These are phyloP conservation scores for Basileuterus tristriatus DNA, from an alignment of 2,797 vertebrate genomes.

Conservation along the genomic window DNA sequence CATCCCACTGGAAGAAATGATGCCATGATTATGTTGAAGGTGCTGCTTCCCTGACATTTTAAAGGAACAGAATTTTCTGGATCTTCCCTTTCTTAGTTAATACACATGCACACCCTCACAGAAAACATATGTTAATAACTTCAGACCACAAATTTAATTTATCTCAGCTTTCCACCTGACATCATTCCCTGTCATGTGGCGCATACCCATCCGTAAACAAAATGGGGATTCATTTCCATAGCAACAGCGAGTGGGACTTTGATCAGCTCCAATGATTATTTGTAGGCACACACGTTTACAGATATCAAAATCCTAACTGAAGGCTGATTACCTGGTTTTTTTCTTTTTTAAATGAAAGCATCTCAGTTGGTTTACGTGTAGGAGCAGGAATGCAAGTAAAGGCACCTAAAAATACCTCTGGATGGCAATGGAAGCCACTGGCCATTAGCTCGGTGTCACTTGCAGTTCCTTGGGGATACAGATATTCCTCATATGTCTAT, in stretches of 20 bases:
- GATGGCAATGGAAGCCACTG: neutral
- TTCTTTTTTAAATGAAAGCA: neutral
- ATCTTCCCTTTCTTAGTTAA: slow-evolving; percentile 21
- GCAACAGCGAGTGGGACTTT: slow-evolving; percentile 76
- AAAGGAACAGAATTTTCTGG: slow-evolving; percentile 30
- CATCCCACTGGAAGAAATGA: neutral
- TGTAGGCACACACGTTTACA: slow-evolving; percentile 73
- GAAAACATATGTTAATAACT: slow-evolving; percentile 73
- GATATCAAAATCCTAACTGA: slow-evolving; percentile 70
- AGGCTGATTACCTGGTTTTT: slow-evolving; percentile 61
- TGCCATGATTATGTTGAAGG: neutral
- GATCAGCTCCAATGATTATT: slow-evolving; percentile 80
- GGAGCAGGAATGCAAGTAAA: neutral
- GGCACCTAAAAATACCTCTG: neutral
- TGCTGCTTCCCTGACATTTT: neutral
- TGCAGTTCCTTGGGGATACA: neutral
- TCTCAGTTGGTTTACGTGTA: slow-evolving; percentile 14
- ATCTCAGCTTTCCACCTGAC: slow-evolving; percentile 72
- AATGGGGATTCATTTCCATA: slow-evolving; percentile 75
- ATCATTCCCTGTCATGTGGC: slow-evolving; percentile 74
- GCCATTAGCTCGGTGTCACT: neutral
- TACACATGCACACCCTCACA: slow-evolving; percentile 25
- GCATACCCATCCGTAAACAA: slow-evolving; percentile 74
- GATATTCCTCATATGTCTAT: neutral
- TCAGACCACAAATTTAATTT: slow-evolving; percentile 76